Evolutionary conservation across 2,888 invertebrate genomes (phyloP).

Genomic region (Pristionchus mayeri): DNA sequence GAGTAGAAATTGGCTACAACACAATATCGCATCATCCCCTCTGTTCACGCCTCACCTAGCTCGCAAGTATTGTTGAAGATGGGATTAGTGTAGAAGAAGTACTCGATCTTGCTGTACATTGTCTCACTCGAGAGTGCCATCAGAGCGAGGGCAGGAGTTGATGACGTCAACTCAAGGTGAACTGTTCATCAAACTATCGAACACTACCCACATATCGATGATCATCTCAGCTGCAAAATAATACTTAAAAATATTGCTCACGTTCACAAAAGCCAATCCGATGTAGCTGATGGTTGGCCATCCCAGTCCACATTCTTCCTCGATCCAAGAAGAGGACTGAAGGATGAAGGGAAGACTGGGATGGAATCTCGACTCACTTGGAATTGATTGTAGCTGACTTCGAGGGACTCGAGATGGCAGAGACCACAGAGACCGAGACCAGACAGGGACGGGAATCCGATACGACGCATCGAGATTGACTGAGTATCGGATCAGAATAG

Average conservation of each 20-base stretch:
- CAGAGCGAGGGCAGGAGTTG: not conserved
- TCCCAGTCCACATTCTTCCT: conserved; percentile 19
- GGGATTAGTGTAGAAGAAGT: conserved; percentile 17
- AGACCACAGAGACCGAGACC: conserved; percentile 26
- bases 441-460: not conserved
- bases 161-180: not conserved
- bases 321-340: conserved; percentile 18
- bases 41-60: not conserved
- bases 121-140: conserved; percentile 9
- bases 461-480: conserved; percentile 33
- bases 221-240: no score
- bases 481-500: no score
- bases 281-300: conserved; percentile 22
- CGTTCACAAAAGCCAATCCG: conserved; percentile 7
- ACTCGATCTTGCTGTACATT: not conserved
- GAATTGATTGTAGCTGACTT: conserved; percentile 25
- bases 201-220: no score
- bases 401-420: conserved; percentile 21
- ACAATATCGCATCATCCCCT: not conserved
- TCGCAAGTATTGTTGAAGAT: conserved; percentile 34
- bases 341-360: not conserved
- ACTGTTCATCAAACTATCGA: not conserved
- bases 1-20: conserved; percentile 22
- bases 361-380: not conserved
- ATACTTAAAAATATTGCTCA: not conserved